These are phyloP conservation scores for Orchesellides sinensis DNA, from an alignment of 2,888 invertebrate genomes.

Conservation along the genomic window DNA sequence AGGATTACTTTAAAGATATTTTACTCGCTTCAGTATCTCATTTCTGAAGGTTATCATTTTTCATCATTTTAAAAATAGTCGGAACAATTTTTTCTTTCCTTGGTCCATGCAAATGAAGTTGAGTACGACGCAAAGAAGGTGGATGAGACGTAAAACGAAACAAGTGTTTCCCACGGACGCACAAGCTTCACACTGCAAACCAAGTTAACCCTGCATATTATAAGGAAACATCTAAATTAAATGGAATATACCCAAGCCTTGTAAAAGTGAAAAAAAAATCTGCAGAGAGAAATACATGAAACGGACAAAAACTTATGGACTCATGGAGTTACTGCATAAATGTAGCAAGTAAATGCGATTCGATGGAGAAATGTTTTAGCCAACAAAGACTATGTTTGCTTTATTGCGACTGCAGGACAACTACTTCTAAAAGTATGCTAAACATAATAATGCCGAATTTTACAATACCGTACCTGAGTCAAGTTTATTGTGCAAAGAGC, in stretches of 20 bases:
- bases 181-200: conserved; percentile 61
- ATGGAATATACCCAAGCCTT: conserved; percentile 44
- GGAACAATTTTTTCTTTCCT: too few relatives aligned
- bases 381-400: conserved; percentile 41
- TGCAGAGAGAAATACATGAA: conserved; percentile 10
- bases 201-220: conserved; percentile 55
- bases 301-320: conserved; percentile 38
- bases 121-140: too few relatives aligned
- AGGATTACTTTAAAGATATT: background rate
- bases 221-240: conserved; percentile 60
- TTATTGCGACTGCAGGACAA: background rate
- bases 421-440: background rate
- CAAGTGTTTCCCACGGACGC: conserved; percentile 55
- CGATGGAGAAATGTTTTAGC: conserved; percentile 52
- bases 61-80: conserved; percentile 1
- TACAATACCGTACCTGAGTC: too few relatives aligned
- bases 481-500: too few relatives aligned
- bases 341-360: background rate
- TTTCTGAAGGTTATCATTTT: conserved; percentile 25
- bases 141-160: conserved; percentile 7
- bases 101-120: conserved; percentile 1
- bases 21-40: background rate
- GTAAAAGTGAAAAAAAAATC: conserved; percentile 19
- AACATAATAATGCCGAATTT: background rate
- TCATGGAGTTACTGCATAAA: conserved; percentile 47